These are phyloP conservation scores for Sinonovacula constricta DNA, from an alignment of 1,140 invertebrate genomes.

Conservation along the genomic window DNA sequence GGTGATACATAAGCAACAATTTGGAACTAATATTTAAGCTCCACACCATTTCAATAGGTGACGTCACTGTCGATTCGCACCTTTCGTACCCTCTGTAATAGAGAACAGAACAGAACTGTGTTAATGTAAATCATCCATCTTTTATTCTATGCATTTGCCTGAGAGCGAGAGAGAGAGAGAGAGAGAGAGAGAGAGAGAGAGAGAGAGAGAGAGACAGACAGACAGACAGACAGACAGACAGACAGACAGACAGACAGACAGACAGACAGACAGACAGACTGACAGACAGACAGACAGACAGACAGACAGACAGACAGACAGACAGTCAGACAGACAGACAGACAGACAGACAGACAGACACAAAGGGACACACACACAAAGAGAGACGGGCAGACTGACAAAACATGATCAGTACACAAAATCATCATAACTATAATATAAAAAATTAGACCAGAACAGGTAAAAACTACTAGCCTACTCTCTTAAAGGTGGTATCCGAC, in stretches of 20 bases:
- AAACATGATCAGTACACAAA: background rate
- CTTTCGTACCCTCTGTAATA: too few relatives aligned
- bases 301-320: conserved; percentile 28
- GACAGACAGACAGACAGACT: conserved; percentile 24
- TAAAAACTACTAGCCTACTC: background rate
- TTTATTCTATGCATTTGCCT: too few relatives aligned
- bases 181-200: conserved; percentile 57
- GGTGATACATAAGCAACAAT: too few relatives aligned
- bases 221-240: conserved; percentile 58
- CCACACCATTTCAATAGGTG: too few relatives aligned
- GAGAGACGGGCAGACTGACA: conserved; percentile 26
- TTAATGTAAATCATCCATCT: too few relatives aligned
- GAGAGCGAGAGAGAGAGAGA: conserved; percentile 55
- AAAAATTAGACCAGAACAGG: background rate
- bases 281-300: conserved; percentile 30
- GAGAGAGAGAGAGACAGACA: conserved; percentile 57
- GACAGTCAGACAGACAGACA: conserved; percentile 41
- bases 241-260: conserved; percentile 49
- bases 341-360: conserved; percentile 41
- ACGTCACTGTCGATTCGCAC: too few relatives aligned
- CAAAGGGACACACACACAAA: too few relatives aligned
- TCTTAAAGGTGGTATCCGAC: too few relatives aligned
- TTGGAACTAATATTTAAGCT: too few relatives aligned
- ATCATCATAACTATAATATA: background rate
- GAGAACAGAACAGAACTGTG: too few relatives aligned